Percentiles rank a stretch among this genome's conserved stretches.
phyloP scores from a whole-genome alignment of 2,113 vertebrate genomes.

The Oryzias melastigma region DNA sequence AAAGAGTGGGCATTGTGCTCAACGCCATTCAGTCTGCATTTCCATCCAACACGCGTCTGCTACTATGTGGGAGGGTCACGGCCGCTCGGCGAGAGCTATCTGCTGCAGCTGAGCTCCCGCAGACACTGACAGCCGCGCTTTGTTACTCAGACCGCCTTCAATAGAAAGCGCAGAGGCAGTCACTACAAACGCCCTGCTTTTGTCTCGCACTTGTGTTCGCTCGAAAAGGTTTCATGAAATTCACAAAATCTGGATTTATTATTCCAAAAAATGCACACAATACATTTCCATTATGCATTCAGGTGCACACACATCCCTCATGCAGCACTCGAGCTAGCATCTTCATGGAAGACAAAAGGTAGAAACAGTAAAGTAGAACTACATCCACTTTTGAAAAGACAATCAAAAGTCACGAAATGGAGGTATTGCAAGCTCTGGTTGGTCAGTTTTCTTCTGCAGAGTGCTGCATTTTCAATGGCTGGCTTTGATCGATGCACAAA shows the following conservation, averaged over 20 bases:
- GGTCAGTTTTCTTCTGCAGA: constrained; percentile 67
- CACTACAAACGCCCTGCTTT: constrained; percentile 4
- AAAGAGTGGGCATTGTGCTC: constrained; percentile 39
- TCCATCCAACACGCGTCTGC: constrained; percentile 23
- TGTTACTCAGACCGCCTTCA: constrained; percentile 27
- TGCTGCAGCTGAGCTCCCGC: constrained; percentile 44
- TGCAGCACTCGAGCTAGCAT: too few species aligned
- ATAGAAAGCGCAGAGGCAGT: constrained; percentile 46
- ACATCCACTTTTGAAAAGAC: too few species aligned
- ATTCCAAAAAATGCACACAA: too few species aligned
- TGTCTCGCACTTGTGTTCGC: too few species aligned
- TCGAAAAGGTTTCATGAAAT: too few species aligned
- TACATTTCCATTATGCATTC: too few species aligned
- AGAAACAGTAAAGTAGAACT: too few species aligned
- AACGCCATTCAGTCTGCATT: constrained; percentile 23
- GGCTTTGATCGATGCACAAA: constrained; percentile 65
- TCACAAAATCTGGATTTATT: too few species aligned
- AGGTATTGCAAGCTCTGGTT: constrained; percentile 5
- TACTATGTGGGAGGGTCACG: constrained; percentile 41
- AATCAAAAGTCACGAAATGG: too few species aligned
- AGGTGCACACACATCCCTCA: too few species aligned
- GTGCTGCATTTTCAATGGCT: constrained; percentile 48
- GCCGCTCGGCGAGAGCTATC: constrained; percentile 43
- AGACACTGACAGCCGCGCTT: constrained; percentile 31
- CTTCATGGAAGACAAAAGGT: too few species aligned